These are phyloP conservation scores for Mixornis gularis DNA, from an alignment of 2,113 vertebrate species.

Conservation along the genomic window DNA sequence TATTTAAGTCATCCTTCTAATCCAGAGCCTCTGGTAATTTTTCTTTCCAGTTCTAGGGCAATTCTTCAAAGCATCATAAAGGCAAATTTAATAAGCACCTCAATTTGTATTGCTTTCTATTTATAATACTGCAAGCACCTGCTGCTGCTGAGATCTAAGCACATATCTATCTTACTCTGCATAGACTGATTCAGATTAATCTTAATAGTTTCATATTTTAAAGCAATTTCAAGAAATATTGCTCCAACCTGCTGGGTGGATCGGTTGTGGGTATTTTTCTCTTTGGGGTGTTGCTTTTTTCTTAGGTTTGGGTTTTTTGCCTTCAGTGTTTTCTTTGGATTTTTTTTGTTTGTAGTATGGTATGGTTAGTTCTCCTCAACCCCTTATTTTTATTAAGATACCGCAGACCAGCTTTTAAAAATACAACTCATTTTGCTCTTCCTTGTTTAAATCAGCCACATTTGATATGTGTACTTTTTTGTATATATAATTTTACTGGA, in stretches of 20 bases:
- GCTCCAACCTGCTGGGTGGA: neutral
- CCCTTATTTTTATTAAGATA: neutral
- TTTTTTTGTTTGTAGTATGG: neutral
- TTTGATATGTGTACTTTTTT: neutral
- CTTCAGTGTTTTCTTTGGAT: neutral
- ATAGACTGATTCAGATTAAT: neutral
- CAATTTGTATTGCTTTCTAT: slow-evolving; percentile 43
- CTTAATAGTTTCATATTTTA: neutral
- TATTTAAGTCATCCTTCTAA: slow-evolving; percentile 15
- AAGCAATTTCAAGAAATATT: neutral
- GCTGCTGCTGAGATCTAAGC: slow-evolving; percentile 9
- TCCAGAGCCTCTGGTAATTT: slow-evolving; percentile 17
- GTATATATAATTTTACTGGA: neutral
- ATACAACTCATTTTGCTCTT: neutral
- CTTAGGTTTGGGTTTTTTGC: neutral
- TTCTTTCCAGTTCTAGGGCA: slow-evolving; percentile 20
- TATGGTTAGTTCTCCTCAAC: neutral
- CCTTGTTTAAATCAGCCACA: neutral
- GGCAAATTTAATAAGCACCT: slow-evolving; percentile 50
- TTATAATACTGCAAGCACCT: slow-evolving; percentile 36
- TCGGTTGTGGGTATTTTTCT: neutral
- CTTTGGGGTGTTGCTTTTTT: neutral
- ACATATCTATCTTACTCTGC: slow-evolving; percentile 14
- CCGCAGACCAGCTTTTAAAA: neutral
- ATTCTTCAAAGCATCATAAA: slow-evolving; percentile 56